These are phyloP conservation scores for Halotydeus destructor DNA, from an alignment of 1,140 invertebrate species.

Conservation along the genomic window DNA sequence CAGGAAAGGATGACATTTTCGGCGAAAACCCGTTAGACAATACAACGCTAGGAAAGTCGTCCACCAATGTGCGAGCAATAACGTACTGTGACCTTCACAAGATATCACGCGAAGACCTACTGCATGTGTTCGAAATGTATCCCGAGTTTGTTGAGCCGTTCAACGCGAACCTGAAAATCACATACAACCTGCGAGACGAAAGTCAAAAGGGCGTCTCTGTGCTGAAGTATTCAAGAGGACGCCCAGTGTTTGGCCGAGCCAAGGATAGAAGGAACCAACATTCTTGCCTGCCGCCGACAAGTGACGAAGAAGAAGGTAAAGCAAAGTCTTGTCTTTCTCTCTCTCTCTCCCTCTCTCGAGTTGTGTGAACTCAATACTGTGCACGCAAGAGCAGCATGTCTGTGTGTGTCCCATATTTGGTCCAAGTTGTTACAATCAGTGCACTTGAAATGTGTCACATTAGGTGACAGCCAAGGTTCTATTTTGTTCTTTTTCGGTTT, in stretches of 20 bases:
- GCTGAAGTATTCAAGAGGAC: constrained; percentile 3
- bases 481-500: too few relatives aligned
- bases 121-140: constrained; percentile 93
- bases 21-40: constrained; percentile 41
- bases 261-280: constrained; percentile 1
- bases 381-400: too few relatives aligned
- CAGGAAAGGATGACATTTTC: constrained; percentile 20
- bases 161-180: constrained; percentile 80
- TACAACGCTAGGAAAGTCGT: constrained; percentile 88
- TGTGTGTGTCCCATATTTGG: too few relatives aligned
- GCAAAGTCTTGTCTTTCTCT: neutral
- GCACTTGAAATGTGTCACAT: too few relatives aligned
- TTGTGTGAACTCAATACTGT: too few relatives aligned
- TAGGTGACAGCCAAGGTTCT: too few relatives aligned
- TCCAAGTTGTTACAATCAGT: too few relatives aligned
- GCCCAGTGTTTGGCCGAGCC: neutral
- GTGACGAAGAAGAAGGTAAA: constrained; percentile 7
- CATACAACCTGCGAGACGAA: constrained; percentile 87
- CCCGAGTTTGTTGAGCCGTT: constrained; percentile 87
- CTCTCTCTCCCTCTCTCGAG: neutral
- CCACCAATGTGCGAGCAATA: constrained; percentile 89
- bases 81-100: constrained; percentile 98
- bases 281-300: constrained; percentile 10
- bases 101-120: constrained; percentile 80
- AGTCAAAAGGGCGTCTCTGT: constrained; percentile 24